phyloP scores from a whole-genome alignment of 92 coral and sea anemone genomes.

The Porites lobata region DNA sequence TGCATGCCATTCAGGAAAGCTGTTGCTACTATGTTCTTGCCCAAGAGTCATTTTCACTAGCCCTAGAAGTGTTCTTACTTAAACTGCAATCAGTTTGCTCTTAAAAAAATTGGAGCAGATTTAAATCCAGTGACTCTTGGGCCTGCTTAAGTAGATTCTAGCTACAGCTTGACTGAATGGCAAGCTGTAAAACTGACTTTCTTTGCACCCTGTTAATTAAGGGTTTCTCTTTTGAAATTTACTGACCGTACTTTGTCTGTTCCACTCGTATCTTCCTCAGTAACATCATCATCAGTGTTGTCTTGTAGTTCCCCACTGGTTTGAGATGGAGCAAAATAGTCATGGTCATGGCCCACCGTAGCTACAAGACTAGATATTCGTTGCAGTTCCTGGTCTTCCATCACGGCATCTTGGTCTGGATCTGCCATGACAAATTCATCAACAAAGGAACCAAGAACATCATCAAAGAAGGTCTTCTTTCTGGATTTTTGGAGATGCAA shows the following conservation, averaged over 20 bases:
- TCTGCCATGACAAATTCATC: conserved; percentile 54
- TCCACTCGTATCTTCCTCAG: neutral
- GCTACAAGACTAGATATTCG: neutral
- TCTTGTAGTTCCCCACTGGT: neutral
- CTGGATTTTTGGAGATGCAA: neutral
- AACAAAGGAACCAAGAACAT: conserved; percentile 44
- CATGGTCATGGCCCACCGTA: too few species aligned
- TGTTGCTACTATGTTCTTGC: too few species aligned
- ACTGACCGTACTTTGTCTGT: neutral
- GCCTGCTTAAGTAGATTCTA: too few species aligned
- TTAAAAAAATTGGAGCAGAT: too few species aligned
- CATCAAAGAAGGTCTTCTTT: conserved; percentile 45
- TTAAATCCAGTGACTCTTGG: fast-evolving
- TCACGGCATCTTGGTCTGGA: conserved; percentile 14
- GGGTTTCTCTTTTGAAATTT: neutral
- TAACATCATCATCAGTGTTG: neutral
- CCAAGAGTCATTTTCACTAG: too few species aligned
- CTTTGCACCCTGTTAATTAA: neutral
- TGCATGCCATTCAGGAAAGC: too few species aligned
- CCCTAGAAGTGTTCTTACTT: too few species aligned
- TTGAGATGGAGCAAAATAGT: too few species aligned
- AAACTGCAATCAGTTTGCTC: too few species aligned
- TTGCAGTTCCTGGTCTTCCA: neutral
- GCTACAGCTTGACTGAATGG: too few species aligned
- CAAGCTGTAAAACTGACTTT: too few species aligned